Evolutionary conservation across 2,797 vertebrate species (phyloP).

Genomic region (Oophaga sylvatica): DNA sequence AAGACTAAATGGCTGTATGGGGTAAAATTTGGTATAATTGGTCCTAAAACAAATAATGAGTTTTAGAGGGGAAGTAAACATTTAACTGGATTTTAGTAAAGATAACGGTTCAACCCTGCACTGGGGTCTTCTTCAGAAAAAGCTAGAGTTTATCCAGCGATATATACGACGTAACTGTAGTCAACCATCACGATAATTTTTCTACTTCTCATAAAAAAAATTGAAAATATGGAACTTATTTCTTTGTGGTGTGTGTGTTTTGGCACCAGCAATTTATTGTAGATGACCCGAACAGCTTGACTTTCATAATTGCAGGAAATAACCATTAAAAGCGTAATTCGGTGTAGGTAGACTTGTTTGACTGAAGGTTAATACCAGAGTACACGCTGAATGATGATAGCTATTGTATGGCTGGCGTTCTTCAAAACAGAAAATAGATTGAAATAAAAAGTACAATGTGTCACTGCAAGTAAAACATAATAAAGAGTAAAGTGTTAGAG

Average conservation of each 20-base stretch:
- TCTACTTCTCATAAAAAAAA: background rate
- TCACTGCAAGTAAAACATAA: constrained; percentile 11
- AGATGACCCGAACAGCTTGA: background rate
- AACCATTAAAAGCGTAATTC: background rate
- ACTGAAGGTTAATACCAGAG: constrained; percentile 1
- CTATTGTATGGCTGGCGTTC: background rate
- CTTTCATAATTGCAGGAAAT: background rate
- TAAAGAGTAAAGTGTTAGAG: constrained; percentile 13
- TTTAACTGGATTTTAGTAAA: too few species aligned
- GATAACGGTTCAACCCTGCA: too few species aligned
- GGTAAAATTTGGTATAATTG: too few species aligned
- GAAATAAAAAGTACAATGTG: constrained; percentile 13
- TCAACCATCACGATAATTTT: background rate
- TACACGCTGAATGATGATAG: background rate
- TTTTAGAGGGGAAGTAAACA: too few species aligned
- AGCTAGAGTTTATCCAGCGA: too few species aligned
- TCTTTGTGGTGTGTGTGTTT: background rate
- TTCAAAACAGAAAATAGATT: constrained; percentile 16
- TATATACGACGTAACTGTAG: too few species aligned
- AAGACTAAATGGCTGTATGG: too few species aligned
- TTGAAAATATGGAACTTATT: background rate
- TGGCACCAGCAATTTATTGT: background rate
- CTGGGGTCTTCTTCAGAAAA: too few species aligned
- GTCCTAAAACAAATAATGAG: too few species aligned
- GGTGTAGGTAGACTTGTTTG: background rate